Evolutionary conservation across 2,113 vertebrate genomes (phyloP), one percentile per base, ranked within the genome.

Genomic region (Syngnathus scovelli): DNA sequence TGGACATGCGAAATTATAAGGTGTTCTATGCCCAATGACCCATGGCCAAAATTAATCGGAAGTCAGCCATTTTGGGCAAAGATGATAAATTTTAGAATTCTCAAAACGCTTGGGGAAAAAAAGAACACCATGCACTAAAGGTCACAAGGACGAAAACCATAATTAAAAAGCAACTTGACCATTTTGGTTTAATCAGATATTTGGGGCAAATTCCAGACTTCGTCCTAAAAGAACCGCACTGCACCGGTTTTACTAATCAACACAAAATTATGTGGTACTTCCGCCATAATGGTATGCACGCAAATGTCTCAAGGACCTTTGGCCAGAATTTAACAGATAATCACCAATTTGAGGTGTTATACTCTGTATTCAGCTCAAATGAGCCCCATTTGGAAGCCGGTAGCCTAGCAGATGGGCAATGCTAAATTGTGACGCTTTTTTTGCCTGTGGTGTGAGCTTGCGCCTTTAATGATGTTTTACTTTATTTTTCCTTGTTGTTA

Each of bases 401-500:
- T 10, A n/a, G n/a, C 49, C 19, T 3, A 52, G 19, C 51, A 54
- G n/a, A 54, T 1, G n/a, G 51, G 8, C 8, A 1, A 54, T 54
- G 51, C n/a, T 12, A 54, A 54, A 54, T 54, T 21, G n/a, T 54
- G n/a, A 21, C 1, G 3, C 16, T 23, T 10, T 55, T 55, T 27
- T 12, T 27, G 4, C 52, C 52, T 7, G 27, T 33, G 23, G 13
- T 33, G 27, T 58, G 55, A 13, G 27, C 13, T 33, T 36, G 55
- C 27, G 55, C 27, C 55, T 36, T 36, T 16, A 58, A 58, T 18
- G 55, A 58, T 58, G 55, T 58, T 58, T 58, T 36, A 33, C 67
- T 81, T 56, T 43, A 6, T n/a, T 63, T 72, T 63, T 21, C 16
- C n/a, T 39, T 58, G 63, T 64, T 58, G 66, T 71, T 70, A 46